Evolutionary conservation across 1,140 invertebrate genomes (phyloP), one percentile per base, ranked within the genome.

Genomic region (Drosophila azteca): DNA sequence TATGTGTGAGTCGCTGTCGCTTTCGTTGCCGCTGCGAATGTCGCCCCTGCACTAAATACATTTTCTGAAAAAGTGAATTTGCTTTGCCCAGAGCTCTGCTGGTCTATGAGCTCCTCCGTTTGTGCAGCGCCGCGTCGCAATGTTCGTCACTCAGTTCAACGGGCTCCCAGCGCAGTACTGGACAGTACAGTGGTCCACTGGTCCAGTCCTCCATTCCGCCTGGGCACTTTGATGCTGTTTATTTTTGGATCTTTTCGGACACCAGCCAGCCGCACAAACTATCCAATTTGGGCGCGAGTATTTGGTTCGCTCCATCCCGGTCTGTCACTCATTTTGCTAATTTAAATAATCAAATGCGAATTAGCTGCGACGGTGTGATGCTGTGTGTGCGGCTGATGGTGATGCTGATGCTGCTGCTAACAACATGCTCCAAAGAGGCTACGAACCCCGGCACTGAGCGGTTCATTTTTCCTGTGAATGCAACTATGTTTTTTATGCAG

Each of bases 1-100:
- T 9, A 8, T 62, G 31, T 50, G 49, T 44, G 53, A 31, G 43
- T 59, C 13, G 57, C 24, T 45, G 59, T 71, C 69, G 60, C 67
- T 88, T 87, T 87, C 83, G 83, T 87, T 87, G 83, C 83, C 76
- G 74, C 79, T 88, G 83, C 79, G 83, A 88, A 89, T 88, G 83
- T 88, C 84, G 83, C 83, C 83, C 83, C 83, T 88, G 83, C 83
- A 88, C 83, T 88, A 84, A 88, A 88, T 88, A 88, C 83, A 88
- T 88, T 88, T 88, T 88, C 59, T 52, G 51, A 88, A 83, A 85
- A 79, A 70, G 65, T 79, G 83, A 88, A 74, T 77, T 85, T 74
- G 74, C 68, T 79, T 68, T 77, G 77, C 62, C 64, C 13, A 7
- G 35, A 45, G 46, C 59, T 61, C 48, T 35, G 48, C 48, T 61